phyloP scores from a whole-genome alignment of 2,113 vertebrate genomes.

The Pseudopodoces humilis region DNA sequence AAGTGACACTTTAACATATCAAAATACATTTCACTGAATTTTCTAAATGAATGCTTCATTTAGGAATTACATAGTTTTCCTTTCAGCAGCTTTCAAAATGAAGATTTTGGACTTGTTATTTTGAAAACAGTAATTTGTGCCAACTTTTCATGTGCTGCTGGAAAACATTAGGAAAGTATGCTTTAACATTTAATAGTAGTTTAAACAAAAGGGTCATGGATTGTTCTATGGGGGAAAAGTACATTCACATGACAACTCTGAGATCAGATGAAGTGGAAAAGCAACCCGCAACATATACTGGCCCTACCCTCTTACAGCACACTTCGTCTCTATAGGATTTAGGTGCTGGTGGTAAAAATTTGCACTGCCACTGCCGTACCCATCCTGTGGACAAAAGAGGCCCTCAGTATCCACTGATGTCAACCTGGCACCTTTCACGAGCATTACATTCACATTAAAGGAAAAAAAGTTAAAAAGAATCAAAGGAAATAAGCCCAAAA shows the following conservation, averaged over 20 bases:
- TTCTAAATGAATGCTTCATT: not conserved
- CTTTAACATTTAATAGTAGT: not conserved
- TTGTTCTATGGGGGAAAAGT: not conserved
- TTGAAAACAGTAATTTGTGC: not conserved
- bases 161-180: not conserved
- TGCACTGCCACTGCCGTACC: constrained; percentile 44
- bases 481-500: constrained; percentile 72
- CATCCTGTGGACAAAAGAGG: constrained; percentile 58
- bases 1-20: not conserved
- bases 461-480: constrained; percentile 73
- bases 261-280: constrained; percentile 3
- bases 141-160: not conserved
- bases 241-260: not conserved
- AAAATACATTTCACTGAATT: not conserved
- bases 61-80: not conserved
- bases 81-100: not conserved
- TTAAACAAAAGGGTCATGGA: not conserved
- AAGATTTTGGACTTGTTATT: not conserved
- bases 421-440: constrained; percentile 63
- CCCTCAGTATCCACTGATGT: constrained; percentile 66
- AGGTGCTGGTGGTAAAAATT: not conserved
- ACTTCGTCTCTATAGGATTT: constrained; percentile 42
- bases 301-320: not conserved
- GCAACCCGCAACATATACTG: not conserved
- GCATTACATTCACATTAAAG: constrained; percentile 65